Conservation (phyloP, 2,113 vertebrate species). For the Lycocorax pyrrhopterus region DNA sequence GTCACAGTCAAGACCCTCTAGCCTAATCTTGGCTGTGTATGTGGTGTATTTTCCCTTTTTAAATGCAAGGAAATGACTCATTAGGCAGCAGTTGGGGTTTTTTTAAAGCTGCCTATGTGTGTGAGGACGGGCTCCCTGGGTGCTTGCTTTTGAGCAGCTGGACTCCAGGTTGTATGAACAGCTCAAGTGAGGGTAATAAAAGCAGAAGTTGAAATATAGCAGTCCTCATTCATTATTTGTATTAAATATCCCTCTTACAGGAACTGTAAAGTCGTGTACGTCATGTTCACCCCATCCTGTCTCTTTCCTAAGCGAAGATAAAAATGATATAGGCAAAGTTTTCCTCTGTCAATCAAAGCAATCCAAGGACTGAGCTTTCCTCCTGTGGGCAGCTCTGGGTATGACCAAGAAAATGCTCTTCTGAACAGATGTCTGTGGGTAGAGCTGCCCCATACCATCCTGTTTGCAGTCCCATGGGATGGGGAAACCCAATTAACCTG, state of each 20-base stretch:
- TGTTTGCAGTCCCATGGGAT: background rate
- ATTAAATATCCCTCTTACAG: background rate
- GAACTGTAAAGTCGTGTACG: background rate
- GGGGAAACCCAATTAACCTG: background rate
- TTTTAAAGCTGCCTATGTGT: background rate
- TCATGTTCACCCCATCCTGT: background rate
- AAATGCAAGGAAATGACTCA: slow-evolving; percentile 30
- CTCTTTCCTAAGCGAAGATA: background rate
- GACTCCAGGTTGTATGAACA: background rate
- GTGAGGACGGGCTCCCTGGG: background rate
- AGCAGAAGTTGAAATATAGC: background rate
- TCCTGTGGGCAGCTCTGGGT: background rate
- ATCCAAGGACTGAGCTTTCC: background rate
- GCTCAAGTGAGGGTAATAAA: background rate
- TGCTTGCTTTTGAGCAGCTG: background rate
- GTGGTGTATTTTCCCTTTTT: background rate
- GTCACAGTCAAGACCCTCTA: background rate
- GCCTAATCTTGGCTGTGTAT: background rate
- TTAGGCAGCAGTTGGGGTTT: background rate
- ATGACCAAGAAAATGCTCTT: background rate
- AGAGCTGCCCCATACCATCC: background rate
- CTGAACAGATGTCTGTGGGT: background rate
- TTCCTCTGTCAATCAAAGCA: background rate
- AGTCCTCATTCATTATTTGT: background rate
- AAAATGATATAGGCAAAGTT: background rate